Evolutionary conservation across 2,888 invertebrate genomes (phyloP).

Genomic region (Nephrotoma appendiculata): DNA sequence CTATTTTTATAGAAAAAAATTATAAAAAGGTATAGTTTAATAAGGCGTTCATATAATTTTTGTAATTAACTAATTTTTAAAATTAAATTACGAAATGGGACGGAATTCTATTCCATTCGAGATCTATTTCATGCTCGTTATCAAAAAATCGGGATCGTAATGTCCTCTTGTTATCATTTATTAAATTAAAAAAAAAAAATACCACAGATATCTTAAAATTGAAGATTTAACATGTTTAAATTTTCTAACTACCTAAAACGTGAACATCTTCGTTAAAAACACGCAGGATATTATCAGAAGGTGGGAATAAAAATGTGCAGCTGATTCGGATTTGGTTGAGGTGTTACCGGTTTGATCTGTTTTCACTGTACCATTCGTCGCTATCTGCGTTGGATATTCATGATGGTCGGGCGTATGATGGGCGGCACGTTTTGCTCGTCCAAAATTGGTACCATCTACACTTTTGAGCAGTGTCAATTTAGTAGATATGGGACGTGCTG

Average conservation of each 20-base stretch:
- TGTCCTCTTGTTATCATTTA: background rate
- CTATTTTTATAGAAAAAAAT: background rate
- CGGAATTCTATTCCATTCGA: background rate
- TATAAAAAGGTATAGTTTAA: background rate
- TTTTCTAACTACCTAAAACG: background rate
- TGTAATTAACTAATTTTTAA: background rate
- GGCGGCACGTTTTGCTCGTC: constrained; percentile 20
- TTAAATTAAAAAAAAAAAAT: background rate
- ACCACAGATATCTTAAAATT: background rate
- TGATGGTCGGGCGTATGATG: constrained; percentile 23
- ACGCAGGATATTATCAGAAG: background rate
- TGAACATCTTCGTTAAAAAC: background rate
- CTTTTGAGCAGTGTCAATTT: constrained; percentile 26
- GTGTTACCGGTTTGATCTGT: background rate
- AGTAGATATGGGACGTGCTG: constrained; percentile 22
- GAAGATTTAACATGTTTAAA: background rate
- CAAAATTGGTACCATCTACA: background rate
- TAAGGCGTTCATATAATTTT: background rate
- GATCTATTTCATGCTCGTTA: background rate
- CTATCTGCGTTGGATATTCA: background rate
- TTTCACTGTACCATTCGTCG: background rate
- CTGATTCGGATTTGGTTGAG: background rate
- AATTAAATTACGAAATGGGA: background rate
- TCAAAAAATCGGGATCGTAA: background rate
- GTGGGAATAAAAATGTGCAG: background rate